phyloP scores from a whole-genome alignment of 2,113 vertebrate genomes.

The crab-eating macaque (Macaca fascicularis) region T2T-MFA8v1.1 NC_088392.1:48155001-48155500 shows the following conservation, averaged over 20 bases:
- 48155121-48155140: neutral
- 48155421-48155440: neutral
- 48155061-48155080: neutral
- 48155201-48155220: neutral
- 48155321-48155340: neutral
- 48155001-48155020: neutral
- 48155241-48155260: neutral
- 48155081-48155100: neutral
- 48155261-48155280: neutral
- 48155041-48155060: neutral
- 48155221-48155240: neutral
- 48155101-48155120: neutral
- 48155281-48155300: neutral
- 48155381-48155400: neutral
- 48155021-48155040: neutral
- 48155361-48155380: neutral
- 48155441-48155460: neutral
- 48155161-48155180: neutral
- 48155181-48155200: neutral
- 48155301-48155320: neutral
- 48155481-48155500: neutral
- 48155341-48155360: neutral
- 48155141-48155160: neutral
- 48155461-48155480: slow-evolving; percentile 3
- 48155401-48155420: neutral